Base-by-base conservation (phyloP, 2,797 vertebrate species). In the Sorex maritimensis region DNA sequence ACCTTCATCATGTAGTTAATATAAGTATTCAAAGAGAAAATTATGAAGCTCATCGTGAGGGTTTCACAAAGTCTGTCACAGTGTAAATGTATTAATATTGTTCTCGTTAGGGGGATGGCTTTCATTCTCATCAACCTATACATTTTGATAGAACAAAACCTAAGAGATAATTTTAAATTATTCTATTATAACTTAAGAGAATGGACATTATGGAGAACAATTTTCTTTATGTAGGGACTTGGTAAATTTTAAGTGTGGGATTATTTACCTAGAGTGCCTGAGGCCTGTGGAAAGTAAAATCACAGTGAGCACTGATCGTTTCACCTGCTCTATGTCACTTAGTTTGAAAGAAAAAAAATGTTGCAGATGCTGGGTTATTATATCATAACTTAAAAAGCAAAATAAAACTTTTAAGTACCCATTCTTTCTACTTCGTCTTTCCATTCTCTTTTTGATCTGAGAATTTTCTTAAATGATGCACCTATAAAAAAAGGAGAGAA, bases 391-490 rank as follows among this genome's bases (percentile, higher is more conserved):
- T 61, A 61, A 61, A 21, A 61, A 61, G 19, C 44, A 46, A 61
- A n/a, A 10, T 55, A 12, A 55, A 80, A 34, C 81, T 65, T 19
- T 71, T 5, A n/a, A 46, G 1, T 96, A 97, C 98, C 97, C 97
- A 91, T n/a, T 12, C 92, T 28, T 4, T 2, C 0, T 41, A 98
- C 96, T 94, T 61, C 2, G 0, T 74, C 67, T 30, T 0, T 1
- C 0, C 69, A 17, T 86, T 87, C 23, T 49, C 99, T 96, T 89
- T 98, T 98, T 3, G 97, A 58, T 94, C 99, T 98, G 14, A 98
- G 15, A 21, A 90, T 55, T 23, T 98, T 98, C 5, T 95, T 94
- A 86, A 98, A 99, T 15, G 90, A 75, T 26, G 94, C 92, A 85
- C 5, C 99, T 99, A 97, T 63, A 72, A 75, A 95, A 90, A 71